phyloP scores from a whole-genome alignment of 2,797 vertebrate species.

The Leucoraja ocellata region DNA sequence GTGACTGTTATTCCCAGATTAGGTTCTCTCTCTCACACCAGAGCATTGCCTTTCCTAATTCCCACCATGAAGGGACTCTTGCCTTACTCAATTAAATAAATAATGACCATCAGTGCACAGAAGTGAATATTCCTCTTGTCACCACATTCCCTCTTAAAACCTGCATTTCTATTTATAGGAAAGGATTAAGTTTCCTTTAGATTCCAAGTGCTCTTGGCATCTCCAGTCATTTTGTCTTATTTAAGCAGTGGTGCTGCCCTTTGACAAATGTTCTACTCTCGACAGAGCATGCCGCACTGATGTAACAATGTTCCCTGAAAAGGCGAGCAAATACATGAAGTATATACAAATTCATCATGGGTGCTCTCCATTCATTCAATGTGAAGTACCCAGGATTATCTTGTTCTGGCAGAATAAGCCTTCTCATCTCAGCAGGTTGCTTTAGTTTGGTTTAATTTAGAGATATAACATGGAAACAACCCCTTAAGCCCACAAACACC shows the following conservation, averaged over 20 bases:
- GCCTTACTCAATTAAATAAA: neutral
- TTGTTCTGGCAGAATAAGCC: neutral
- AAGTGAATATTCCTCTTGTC: neutral
- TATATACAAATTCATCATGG: neutral
- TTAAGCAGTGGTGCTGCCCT: neutral
- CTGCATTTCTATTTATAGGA: neutral
- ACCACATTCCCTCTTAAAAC: neutral
- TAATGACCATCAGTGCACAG: no score
- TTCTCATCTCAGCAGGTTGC: neutral
- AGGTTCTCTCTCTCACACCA: neutral
- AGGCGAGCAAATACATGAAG: neutral
- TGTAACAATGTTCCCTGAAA: neutral
- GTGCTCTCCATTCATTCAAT: neutral
- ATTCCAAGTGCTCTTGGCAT: neutral
- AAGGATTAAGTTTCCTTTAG: neutral
- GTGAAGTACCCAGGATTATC: neutral
- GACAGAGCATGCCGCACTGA: neutral
- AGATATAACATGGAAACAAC: no score
- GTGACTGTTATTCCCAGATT: neutral
- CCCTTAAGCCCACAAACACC: no score
- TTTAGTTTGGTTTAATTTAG: no score
- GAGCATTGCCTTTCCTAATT: neutral
- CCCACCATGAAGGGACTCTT: neutral
- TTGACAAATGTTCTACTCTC: neutral
- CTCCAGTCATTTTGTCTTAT: neutral